Conservation (phyloP, 2,797 vertebrate genomes). For the Darevskia nairensis region DNA sequence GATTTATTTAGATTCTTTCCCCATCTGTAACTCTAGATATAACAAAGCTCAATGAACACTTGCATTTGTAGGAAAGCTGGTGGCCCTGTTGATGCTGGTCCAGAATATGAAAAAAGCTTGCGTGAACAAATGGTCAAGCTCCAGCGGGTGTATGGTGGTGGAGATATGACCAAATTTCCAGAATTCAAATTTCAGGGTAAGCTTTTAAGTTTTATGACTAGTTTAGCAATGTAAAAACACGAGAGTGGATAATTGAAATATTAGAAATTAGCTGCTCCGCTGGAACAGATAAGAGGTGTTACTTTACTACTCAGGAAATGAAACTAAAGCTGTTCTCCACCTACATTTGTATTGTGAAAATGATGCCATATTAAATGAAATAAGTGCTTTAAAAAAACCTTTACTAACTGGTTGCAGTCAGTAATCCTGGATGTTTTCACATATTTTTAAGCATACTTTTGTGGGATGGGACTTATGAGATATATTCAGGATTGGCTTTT, state of each 20-base stretch:
- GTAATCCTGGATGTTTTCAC: too few species aligned
- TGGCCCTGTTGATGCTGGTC: conserved; percentile 87
- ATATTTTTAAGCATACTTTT: background rate
- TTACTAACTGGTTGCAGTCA: background rate
- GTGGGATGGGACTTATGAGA: background rate
- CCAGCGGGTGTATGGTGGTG: conserved; percentile 89
- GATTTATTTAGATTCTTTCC: background rate
- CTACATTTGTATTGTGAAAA: too few species aligned
- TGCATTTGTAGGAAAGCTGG: conserved; percentile 81
- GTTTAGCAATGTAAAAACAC: background rate
- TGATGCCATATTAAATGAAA: too few species aligned
- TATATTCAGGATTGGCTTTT: background rate
- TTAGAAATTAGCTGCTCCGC: too few species aligned
- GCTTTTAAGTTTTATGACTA: conserved; percentile 26
- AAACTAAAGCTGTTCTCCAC: too few species aligned
- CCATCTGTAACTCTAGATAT: too few species aligned
- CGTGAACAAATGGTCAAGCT: conserved; percentile 87
- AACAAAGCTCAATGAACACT: background rate
- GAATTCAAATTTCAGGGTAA: conserved; percentile 91
- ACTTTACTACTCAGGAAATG: too few species aligned
- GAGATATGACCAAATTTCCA: conserved; percentile 90
- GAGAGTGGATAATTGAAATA: background rate
- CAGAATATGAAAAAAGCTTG: conserved; percentile 88
- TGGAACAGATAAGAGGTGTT: too few species aligned
- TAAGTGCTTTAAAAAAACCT: too few species aligned